Base-by-base conservation (phyloP, 2,888 invertebrate species). In the Apotomis betuletana region DNA sequence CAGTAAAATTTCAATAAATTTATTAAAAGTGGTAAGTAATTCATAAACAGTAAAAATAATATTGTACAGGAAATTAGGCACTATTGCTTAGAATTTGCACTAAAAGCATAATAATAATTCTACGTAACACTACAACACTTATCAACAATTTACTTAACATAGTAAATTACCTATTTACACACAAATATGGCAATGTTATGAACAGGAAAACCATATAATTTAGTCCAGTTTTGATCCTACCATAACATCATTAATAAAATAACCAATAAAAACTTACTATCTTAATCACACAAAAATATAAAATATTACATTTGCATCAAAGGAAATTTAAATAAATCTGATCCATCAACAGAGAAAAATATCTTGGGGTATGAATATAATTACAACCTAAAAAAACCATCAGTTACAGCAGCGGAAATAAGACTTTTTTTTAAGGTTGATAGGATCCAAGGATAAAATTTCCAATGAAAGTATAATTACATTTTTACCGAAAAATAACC, bases 21-120 rank as follows among this genome's bases (percentile, higher is more conserved):
- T 71, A 71, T 67, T 12, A 71, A 54, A 70, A 44, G 61, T 64
- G 54, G 59, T 70, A 70, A 70, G 59, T 70, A 70, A 70, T 61
- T 60, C 46, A 49, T 57, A 70, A 55, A 65, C 67, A 61, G 41
- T 71, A 65, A 71, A 70, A 55, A 59, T 57, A 49, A 67, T 71
- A 60, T 60, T 68, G 54, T 68, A 71, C 70, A 71, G 49, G 41
- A 41, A 41, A 41, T 41, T 41, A 4, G 41, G 10, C 49, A 1
- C 49, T 49, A 65, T 57, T 57, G 55, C 57, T 54, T 13, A 12
- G n/a, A 44, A 61, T 67, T 61, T 71, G 61, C 67, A 70, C 54
- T 65, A 46, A 65, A 65, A 58, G 51, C 60, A 60, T 58, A 38
- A 70, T 49, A 64, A 38, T 57, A 70, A 54, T 64, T 15, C 59